Base-by-base conservation (phyloP, 2,113 vertebrate species). In the Pyxicephalus adspersus region DNA sequence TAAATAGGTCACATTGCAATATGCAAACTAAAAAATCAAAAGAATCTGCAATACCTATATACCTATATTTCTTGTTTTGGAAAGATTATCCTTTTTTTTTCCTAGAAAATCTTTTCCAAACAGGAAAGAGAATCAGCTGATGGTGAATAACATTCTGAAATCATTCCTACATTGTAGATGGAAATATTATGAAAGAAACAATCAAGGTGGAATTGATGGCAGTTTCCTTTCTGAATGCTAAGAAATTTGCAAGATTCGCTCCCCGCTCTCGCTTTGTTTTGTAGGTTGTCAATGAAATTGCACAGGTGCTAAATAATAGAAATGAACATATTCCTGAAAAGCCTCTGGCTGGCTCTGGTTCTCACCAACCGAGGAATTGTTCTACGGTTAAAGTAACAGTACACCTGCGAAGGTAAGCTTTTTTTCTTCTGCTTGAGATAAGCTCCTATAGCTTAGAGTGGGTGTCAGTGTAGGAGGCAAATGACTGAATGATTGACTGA, bases 281-380 rank as follows among this genome's bases (percentile, higher is more conserved):
- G 28, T 20, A 31, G 52, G 19, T 73, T 73, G 68, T 73, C 70
- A 31, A 34, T 31, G 34, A 58, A 54, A 58, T 16, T 13, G 70
- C 26, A 7, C 70, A 73, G 70, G 70, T 73, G 70, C 22, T 22
- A 73, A 57, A 34, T 73, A 73, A 73, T 73, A 28, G 70, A 26
- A 57, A 54, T 52, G 58, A 73, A 73, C 31, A 9, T 19, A 20
- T 34, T 34, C 16, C 11, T 58, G 28, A 54, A 58, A 73, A 57
- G 17, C 20, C 28, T 31, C 13, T 17, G 2, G 17, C 26, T 57
- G 51, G 55, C 51, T 9, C 45, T 18, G 16, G 26, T 52, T 52
- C 52, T 54, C 45, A 52, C 68, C 52, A 4, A 25, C 52, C 1
- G 11, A 55, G 6, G 19, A 52, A 67, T 1, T 28, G 16, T 52